A percentile compares a stretch with the other conserved stretches of the same genome.
Conservation (phyloP, 2,113 vertebrate species). For the Enhydra lutris region DNA sequence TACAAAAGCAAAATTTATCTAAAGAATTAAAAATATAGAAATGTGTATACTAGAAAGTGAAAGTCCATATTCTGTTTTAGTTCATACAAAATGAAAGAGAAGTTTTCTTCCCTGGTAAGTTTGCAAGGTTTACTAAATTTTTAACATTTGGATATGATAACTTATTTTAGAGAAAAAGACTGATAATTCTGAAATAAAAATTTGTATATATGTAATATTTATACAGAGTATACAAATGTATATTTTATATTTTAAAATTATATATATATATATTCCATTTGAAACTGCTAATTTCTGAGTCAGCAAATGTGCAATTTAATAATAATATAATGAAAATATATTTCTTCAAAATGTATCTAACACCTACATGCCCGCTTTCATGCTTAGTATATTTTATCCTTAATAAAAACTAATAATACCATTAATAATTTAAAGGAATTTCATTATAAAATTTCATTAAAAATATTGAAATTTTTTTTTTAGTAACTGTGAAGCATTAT, state of each 20-base stretch:
- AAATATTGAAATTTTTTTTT: not conserved
- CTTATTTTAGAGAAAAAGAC: not conserved
- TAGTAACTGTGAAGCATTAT: not conserved
- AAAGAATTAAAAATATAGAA: not conserved
- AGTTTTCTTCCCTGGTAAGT: not conserved
- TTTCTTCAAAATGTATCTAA: not conserved
- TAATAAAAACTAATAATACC: not conserved
- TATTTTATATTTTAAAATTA: not conserved
- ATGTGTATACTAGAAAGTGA: not conserved
- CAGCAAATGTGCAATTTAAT: not conserved
- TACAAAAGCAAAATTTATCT: not conserved
- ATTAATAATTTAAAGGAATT: not conserved
- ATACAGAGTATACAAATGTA: not conserved
- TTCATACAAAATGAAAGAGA: not conserved
- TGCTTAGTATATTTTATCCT: not conserved
- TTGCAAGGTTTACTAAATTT: not conserved
- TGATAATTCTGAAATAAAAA: not conserved
- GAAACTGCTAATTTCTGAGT: not conserved
- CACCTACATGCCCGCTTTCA: not conserved
- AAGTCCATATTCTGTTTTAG: not conserved
- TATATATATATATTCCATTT: not conserved
- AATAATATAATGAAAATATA: not conserved
- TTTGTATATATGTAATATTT: not conserved
- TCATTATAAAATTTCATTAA: not conserved
- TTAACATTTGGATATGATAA: not conserved